A percentile compares a stretch with the other conserved stretches of the same genome.
Evolutionary conservation across 2,113 vertebrate species (phyloP).

Genomic region (Callospermophilus lateralis): DNA sequence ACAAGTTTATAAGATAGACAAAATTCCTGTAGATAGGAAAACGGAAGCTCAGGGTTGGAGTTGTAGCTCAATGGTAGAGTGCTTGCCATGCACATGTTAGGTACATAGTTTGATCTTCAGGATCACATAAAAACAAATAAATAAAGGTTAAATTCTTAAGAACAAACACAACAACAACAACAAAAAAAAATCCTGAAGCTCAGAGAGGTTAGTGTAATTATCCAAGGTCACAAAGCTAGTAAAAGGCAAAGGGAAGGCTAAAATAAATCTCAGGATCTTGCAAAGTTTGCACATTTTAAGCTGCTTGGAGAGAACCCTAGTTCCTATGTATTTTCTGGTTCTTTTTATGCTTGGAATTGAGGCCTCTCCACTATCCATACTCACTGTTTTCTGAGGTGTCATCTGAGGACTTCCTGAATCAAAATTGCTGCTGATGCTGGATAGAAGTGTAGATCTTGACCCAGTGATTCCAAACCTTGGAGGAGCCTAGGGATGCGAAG

Average conservation of each 20-base stretch:
- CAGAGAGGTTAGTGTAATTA: background rate
- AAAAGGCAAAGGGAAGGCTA: background rate
- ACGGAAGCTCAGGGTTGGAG: background rate
- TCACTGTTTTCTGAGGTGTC: background rate
- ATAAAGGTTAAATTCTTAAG: too few species aligned
- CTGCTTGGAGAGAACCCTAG: background rate
- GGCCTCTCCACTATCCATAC: background rate
- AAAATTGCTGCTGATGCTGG: constrained; percentile 5
- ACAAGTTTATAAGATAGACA: background rate
- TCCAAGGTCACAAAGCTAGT: background rate
- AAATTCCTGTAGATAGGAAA: background rate
- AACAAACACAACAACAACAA: too few species aligned
- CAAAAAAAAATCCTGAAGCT: background rate
- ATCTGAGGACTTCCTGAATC: background rate
- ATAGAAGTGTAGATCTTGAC: background rate
- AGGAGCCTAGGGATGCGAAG: background rate
- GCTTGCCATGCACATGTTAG: too few species aligned
- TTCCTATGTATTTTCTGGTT: background rate
- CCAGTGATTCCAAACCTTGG: background rate
- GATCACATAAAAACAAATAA: too few species aligned
- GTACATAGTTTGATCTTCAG: too few species aligned
- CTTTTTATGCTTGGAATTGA: background rate
- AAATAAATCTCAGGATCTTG: background rate
- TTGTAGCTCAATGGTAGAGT: too few species aligned
- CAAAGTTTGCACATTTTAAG: background rate